Evolutionary conservation across 2,888 invertebrate genomes (phyloP), one percentile per base, ranked within the genome.

Genomic region (Hypolimnas misippus): DNA sequence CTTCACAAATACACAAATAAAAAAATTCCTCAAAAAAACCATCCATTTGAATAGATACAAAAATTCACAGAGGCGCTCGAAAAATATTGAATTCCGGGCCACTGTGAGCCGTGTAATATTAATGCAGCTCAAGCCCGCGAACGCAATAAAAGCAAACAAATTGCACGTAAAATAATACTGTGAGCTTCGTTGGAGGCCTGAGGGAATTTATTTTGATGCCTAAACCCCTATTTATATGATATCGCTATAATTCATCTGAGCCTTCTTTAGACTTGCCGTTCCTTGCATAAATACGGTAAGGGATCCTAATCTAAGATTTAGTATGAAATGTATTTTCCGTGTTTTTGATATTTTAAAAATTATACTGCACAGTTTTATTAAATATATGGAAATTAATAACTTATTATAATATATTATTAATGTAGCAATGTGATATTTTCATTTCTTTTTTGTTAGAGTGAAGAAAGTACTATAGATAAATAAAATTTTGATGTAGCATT

Each of bases 151-250:
- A 86, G 84, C 81, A 84, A 84, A 84, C 87, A 84, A 88, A 88
- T 87, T 85, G 85, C 82, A 84, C 81, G 82, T 84, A 78, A 85
- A 87, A 83, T 85, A 85, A 86, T 81, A 78, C 81, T 69, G 72
- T 78, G 78, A 79, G 81, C 81, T 75, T 72, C 73, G 76, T 71
- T 70, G 70, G 69, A 63, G 68, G 72, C 76, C 75, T 72, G 35
- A 44, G 73, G 75, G 79, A 85, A 86, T 84, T 83, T 85, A 84
- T 84, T 81, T 78, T 80, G 81, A 83, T 82, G 82, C 79, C 77
- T 85, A 88, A 89, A 89, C 87, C 88, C 87, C 89, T 89, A 87
- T 89, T 88, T 89, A 89, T 88, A 87, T 84, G 84, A 87, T 86
- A 84, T 85, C 81, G 83, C 79, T 73, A 83, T 88, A 86, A 86